Evolutionary conservation across 2,797 vertebrate species (phyloP).

Genomic region (Perodicticus potto): DNA sequence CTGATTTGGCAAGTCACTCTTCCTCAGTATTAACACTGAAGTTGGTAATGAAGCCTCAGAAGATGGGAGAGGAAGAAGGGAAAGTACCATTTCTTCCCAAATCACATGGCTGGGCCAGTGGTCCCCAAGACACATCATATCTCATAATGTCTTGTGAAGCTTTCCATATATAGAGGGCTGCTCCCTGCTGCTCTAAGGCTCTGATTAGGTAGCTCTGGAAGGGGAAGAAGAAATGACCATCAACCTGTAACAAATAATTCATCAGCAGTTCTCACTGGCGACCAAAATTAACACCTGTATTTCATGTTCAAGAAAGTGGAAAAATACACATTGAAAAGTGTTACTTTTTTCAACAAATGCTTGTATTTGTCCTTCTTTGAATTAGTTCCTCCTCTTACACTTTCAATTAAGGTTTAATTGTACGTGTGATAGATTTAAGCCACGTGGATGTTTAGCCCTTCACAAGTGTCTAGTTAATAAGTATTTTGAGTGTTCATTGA

Average conservation of each 20-base stretch:
- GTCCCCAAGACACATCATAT: background rate
- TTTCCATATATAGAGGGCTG: background rate
- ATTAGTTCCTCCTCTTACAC: background rate
- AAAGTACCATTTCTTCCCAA: background rate
- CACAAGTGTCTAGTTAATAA: background rate
- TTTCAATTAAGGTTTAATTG: background rate
- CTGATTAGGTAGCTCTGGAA: background rate
- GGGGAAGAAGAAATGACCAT: background rate
- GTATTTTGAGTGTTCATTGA: conserved; percentile 36
- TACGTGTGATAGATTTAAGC: background rate
- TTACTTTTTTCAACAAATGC: background rate
- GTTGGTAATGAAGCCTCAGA: background rate
- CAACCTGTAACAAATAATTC: background rate
- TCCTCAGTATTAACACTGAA: background rate
- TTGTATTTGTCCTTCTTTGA: background rate
- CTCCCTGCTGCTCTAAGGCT: background rate
- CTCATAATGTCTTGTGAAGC: background rate
- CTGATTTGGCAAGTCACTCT: background rate
- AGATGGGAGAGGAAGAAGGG: background rate
- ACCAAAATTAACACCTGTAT: background rate
- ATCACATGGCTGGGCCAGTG: background rate
- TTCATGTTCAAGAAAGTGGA: background rate
- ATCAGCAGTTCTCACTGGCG: background rate
- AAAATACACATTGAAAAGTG: background rate
- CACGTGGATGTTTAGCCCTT: background rate